Evolutionary conservation across 30 jellyfish, hydroid and myxozoan species (phyloP), one percentile per base, ranked within the genome.

Genomic region (Chironex yamaguchii): DNA sequence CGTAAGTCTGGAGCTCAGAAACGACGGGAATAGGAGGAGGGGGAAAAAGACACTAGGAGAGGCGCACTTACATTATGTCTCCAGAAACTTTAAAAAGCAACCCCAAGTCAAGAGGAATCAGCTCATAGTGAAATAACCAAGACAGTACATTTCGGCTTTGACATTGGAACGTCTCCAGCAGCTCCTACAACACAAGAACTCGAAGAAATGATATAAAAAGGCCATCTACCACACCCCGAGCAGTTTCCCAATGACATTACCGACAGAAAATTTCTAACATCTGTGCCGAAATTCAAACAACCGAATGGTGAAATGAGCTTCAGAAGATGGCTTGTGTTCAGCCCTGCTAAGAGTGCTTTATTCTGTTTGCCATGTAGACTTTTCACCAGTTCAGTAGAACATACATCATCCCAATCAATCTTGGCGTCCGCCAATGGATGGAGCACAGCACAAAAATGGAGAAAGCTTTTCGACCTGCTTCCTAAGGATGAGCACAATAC

Each of bases 281-380:
- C 65, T 42, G 17, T 82, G 1, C 85, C 67, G 11, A 24, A 48
- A 32, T 51, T 68, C 85, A 66, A 67, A 9, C 86, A 67, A 1
- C 52, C 66, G 32, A 82, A 82, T 66, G 87, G 87, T 11, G 87
- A 66, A 32, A 67, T 11, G 26, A 67, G 77, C 67, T 85, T 65
- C 66, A 25, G 87, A 67, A 82, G 67, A 82, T 82, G 92, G 87
- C 87, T 66, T 14, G 68, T 67, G 42, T 82, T 48, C 30, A 82
- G 92, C 24, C 48, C 76, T 36, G 67, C 87, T 32, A 67, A 64
- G 34, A 31, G 67, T 25, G 92, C 92, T 21, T 32, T 82, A 69
- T 82, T 35, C 48, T 82, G 92, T 85, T 34, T 67, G 26, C 92
- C 79, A 22, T 36, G 92, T 29, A 82, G 9, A 42, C 58, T 42